A percentile compares a stretch with the other conserved stretches of the same genome.
phyloP scores from a whole-genome alignment of 2,888 invertebrate species.

The Drosophila paramelanica region DNA sequence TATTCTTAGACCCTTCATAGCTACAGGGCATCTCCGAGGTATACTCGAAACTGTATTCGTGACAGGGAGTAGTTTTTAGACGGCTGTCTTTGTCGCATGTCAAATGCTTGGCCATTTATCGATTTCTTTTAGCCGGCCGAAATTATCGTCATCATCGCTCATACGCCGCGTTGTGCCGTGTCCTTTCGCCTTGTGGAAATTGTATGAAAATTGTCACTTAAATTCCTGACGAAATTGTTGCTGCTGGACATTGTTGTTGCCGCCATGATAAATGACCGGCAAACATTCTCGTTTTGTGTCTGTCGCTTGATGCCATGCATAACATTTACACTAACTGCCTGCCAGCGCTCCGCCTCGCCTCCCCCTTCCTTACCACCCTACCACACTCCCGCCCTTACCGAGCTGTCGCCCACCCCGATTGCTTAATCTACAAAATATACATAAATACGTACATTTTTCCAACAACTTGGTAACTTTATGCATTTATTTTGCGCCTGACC shows the following conservation, averaged over 20 bases:
- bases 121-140: slow-evolving; percentile 46
- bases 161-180: slow-evolving; percentile 60
- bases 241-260: slow-evolving; percentile 32
- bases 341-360: background rate
- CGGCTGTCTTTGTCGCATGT: slow-evolving; percentile 32
- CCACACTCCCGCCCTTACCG: too few species aligned
- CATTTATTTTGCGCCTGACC: slow-evolving; percentile 33
- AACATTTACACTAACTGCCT: slow-evolving; percentile 61
- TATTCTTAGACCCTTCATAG: too few species aligned
- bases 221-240: slow-evolving; percentile 63
- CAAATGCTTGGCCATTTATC: slow-evolving; percentile 57
- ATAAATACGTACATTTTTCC: slow-evolving; percentile 42
- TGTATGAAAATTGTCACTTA: slow-evolving; percentile 76
- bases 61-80: slow-evolving; percentile 32
- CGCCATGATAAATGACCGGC: slow-evolving; percentile 72
- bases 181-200: slow-evolving; percentile 38
- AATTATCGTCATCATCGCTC: slow-evolving; percentile 70
- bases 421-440: slow-evolving; percentile 44
- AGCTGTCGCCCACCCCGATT: slow-evolving; percentile 7
- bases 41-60: background rate
- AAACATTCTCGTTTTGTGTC: slow-evolving; percentile 49
- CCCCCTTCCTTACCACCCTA: background rate
- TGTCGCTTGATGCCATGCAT: slow-evolving; percentile 49
- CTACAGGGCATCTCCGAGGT: slow-evolving; percentile 2
- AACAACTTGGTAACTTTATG: slow-evolving; percentile 32